phyloP scores from a whole-genome alignment of 2,797 vertebrate species.

The Aratinga solstitialis region DNA sequence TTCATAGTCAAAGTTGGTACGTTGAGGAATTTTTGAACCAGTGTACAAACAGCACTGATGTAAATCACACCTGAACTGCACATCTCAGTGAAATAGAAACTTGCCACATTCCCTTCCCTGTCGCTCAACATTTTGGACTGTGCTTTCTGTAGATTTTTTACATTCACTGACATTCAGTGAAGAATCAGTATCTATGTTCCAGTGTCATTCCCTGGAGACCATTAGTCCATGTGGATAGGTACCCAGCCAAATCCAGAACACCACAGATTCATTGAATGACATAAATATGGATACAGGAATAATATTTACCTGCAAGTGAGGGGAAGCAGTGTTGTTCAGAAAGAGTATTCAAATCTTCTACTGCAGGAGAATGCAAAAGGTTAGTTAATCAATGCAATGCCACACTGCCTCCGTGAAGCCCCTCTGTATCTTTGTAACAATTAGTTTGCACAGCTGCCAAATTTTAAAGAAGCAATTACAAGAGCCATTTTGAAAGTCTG shows the following conservation, averaged over 20 bases:
- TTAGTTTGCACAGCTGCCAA: conserved; percentile 28
- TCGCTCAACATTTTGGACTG: not conserved
- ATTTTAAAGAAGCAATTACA: not conserved
- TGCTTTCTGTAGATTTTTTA: not conserved
- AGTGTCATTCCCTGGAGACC: not conserved
- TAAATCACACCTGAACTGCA: not conserved
- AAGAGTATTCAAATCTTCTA: not conserved
- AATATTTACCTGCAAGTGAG: not conserved
- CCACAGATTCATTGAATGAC: not conserved
- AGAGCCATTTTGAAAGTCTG: conserved; percentile 32
- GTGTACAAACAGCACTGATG: not conserved
- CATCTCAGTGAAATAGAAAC: not conserved
- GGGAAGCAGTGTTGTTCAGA: not conserved
- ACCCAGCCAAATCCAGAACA: not conserved
- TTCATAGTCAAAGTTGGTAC: not conserved
- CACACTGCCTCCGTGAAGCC: not conserved
- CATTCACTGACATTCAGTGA: not conserved
- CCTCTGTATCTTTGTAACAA: not conserved
- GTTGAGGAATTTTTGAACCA: not conserved
- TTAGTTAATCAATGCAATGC: not conserved
- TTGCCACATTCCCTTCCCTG: not conserved
- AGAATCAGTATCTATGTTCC: not conserved
- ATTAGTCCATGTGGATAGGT: not conserved
- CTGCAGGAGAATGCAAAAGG: not conserved
- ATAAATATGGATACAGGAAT: not conserved